phyloP scores from a whole-genome alignment of 2,113 vertebrate species.

The Catharus minimus region DNA sequence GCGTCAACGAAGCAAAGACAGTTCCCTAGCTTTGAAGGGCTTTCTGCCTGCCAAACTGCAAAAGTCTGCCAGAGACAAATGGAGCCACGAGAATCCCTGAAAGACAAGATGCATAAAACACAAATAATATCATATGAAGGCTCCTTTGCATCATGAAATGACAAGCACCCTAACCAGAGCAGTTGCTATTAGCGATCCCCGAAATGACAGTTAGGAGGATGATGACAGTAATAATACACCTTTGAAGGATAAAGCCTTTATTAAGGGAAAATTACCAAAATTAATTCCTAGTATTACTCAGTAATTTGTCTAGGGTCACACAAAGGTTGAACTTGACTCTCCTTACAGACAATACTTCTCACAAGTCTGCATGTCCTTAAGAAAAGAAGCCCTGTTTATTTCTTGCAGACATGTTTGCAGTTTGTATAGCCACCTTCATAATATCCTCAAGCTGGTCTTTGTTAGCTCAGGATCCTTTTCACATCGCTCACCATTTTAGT shows the following conservation, averaged over 20 bases:
- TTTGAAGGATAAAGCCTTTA: constrained; percentile 28
- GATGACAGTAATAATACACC: not conserved
- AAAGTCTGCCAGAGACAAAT: not conserved
- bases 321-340: not conserved
- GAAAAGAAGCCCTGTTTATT: constrained; percentile 5
- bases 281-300: constrained; percentile 2
- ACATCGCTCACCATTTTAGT: not conserved
- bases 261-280: constrained; percentile 11
- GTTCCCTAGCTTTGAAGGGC: not conserved
- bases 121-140: not conserved
- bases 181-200: not conserved
- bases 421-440: not conserved
- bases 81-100: not conserved
- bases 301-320: not conserved
- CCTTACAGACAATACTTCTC: not conserved
- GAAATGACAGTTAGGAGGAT: not conserved
- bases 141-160: not conserved
- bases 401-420: not conserved
- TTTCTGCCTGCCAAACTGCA: not conserved
- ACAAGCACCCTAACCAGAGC: not conserved
- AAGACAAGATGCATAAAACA: not conserved
- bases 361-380: not conserved
- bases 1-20: not conserved
- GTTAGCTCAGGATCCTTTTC: not conserved
- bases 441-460: not conserved